A percentile compares a stretch with the other conserved stretches of the same genome.
Conservation (phyloP, 2,113 vertebrate species). For the Bothrops jararaca region DNA sequence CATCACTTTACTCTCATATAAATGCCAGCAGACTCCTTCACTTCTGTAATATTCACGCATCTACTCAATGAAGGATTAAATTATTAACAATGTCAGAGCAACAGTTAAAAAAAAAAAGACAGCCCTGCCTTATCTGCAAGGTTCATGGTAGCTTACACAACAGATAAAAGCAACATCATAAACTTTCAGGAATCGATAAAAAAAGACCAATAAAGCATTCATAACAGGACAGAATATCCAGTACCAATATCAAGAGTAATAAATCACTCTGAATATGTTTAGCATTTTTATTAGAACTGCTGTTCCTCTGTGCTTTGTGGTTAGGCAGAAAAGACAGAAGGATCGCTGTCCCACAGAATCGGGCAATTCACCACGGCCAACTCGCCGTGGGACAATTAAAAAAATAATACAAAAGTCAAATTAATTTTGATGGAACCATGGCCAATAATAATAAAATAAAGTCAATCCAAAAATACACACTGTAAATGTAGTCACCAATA, state of each 20-base stretch:
- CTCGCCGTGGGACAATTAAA: too few relatives aligned
- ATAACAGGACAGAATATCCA: not conserved
- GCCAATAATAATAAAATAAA: too few relatives aligned
- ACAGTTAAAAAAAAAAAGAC: not conserved
- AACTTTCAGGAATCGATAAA: conserved; percentile 1
- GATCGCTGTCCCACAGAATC: too few relatives aligned
- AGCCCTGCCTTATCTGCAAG: not conserved
- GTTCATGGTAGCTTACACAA: not conserved
- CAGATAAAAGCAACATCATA: not conserved
- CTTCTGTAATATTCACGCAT: not conserved
- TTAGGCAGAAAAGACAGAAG: not conserved
- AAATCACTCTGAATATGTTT: conserved; percentile 7
- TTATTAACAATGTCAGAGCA: not conserved
- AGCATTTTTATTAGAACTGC: not conserved
- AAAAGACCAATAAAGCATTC: conserved; percentile 1
- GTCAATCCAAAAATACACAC: too few relatives aligned
- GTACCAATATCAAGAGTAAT: conserved; percentile 12
- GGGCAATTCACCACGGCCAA: too few relatives aligned
- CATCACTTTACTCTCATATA: not conserved
- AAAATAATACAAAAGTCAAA: too few relatives aligned
- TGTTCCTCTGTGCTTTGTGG: not conserved
- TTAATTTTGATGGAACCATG: too few relatives aligned
- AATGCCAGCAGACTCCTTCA: not conserved
- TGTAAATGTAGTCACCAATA: too few relatives aligned
- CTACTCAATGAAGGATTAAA: not conserved